Evolutionary conservation across 2,113 vertebrate genomes (phyloP).

Genomic region (Microcebus lehilahytsara): DNA sequence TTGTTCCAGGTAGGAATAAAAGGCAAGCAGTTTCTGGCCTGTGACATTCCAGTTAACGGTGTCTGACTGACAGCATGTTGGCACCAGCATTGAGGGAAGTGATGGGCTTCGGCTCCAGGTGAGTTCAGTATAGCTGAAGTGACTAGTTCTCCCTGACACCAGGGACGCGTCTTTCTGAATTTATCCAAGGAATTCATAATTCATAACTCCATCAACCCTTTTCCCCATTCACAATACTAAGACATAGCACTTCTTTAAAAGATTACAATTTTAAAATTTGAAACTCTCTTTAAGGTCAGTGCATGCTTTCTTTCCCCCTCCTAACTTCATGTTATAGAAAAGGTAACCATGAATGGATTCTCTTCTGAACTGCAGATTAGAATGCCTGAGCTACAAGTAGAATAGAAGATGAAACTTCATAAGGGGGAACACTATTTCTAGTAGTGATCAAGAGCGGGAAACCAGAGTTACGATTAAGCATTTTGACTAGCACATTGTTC

Average conservation of each 20-base stretch:
- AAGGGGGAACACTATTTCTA: fast-evolving
- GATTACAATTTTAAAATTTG: neutral
- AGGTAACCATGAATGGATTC: neutral
- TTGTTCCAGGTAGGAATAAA: conserved; percentile 85
- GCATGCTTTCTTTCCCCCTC: neutral
- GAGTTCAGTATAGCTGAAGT: conserved; percentile 70
- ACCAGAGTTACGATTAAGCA: neutral
- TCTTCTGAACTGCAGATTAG: neutral
- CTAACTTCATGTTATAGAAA: neutral
- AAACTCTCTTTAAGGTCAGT: neutral
- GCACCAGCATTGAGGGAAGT: conserved; percentile 84
- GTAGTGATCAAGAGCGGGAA: neutral
- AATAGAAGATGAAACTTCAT: neutral
- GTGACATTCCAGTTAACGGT: conserved; percentile 55
- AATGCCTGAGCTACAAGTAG: neutral
- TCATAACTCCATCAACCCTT: neutral
- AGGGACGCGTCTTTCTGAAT: neutral
- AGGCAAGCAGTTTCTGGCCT: conserved; percentile 80
- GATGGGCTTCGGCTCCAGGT: conserved; percentile 89
- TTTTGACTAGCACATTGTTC: neutral
- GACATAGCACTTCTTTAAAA: neutral
- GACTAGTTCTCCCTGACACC: neutral
- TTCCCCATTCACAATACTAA: neutral
- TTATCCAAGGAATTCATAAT: neutral
- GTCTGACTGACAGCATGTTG: conserved; percentile 86